Conservation (phyloP, 2,113 vertebrate genomes). For the Rhea americana region DNA sequence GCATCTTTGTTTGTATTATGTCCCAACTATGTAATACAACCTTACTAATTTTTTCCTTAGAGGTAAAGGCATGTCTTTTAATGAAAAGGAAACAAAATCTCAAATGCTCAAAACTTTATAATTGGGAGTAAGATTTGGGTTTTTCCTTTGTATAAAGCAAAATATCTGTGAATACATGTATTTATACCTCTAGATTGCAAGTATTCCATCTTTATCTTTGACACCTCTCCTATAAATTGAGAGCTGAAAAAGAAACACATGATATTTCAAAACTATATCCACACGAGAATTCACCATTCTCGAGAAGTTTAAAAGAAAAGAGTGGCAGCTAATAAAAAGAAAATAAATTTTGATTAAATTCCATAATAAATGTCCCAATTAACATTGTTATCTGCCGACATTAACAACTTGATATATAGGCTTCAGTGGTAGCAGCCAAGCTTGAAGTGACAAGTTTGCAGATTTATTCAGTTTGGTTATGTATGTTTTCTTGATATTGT, state of each 20-base stretch:
- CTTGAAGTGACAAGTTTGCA: conserved; percentile 40
- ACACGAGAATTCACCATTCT: neutral
- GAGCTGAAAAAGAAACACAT: neutral
- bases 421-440: conserved; percentile 7
- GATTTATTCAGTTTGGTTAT: conserved; percentile 36
- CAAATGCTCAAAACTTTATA: neutral
- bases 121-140: neutral
- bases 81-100: neutral
- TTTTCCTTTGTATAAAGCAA: neutral
- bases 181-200: neutral
- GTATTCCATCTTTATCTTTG: neutral
- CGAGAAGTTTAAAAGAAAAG: neutral
- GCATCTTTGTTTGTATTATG: conserved; percentile 11
- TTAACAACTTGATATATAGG: neutral
- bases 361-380: neutral
- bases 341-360: neutral
- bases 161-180: neutral
- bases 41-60: neutral
- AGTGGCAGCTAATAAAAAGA: neutral
- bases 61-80: neutral
- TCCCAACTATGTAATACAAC: conserved; percentile 16
- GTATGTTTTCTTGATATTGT: neutral
- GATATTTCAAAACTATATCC: neutral
- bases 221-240: neutral
- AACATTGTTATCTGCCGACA: conserved; percentile 4